These are phyloP conservation scores for Blastobasis adustella DNA, from an alignment of 2,888 invertebrate species.

Conservation along the genomic window DNA sequence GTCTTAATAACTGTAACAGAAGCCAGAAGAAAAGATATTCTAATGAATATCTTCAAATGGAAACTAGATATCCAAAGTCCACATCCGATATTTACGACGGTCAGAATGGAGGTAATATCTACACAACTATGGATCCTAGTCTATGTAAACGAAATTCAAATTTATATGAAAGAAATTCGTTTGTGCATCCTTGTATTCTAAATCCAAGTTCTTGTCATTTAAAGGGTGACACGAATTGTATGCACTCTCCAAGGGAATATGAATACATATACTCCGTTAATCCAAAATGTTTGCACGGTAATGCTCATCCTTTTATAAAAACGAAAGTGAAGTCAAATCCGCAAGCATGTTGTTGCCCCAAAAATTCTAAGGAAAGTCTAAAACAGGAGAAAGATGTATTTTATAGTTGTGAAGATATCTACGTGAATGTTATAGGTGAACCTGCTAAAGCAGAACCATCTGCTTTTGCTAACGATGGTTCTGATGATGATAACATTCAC, in stretches of 20 bases:
- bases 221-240: slow-evolving; percentile 40
- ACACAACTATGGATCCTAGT: slow-evolving; percentile 7
- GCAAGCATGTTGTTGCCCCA: slow-evolving; percentile 45
- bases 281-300: slow-evolving; percentile 23
- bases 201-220: slow-evolving; percentile 27
- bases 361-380: slow-evolving; percentile 19
- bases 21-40: too few species aligned
- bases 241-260: slow-evolving; percentile 29
- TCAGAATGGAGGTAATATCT: not conserved
- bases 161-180: too few species aligned
- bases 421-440: slow-evolving; percentile 13
- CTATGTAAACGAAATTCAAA: too few species aligned
- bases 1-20: not conserved
- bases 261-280: slow-evolving; percentile 40
- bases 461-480: not conserved
- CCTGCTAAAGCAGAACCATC: not conserved
- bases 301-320: slow-evolving; percentile 38
- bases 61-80: slow-evolving; percentile 11
- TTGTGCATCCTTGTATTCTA: not conserved
- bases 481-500: not conserved
- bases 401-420: slow-evolving; percentile 35
- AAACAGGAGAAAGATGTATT: slow-evolving; percentile 17
- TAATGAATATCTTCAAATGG: slow-evolving; percentile 7
- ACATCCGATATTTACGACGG: slow-evolving; percentile 17
- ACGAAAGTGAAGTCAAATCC: slow-evolving; percentile 29